Evolutionary conservation across 2,113 vertebrate species (phyloP).

Genomic region (Tetraodon nigroviridis): DNA sequence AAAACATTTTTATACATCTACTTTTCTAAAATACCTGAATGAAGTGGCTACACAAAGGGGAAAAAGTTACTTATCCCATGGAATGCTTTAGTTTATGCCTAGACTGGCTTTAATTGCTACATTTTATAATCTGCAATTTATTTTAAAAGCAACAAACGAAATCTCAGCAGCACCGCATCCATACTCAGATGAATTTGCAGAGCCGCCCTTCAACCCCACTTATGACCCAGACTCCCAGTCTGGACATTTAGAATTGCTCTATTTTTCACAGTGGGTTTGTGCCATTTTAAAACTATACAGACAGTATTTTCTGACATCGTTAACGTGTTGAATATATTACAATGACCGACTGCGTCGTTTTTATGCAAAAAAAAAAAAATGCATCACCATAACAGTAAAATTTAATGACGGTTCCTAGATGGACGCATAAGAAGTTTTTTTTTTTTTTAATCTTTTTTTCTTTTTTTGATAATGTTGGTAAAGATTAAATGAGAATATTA

Average conservation of each 20-base stretch:
- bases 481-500: too few relatives aligned
- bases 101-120: neutral
- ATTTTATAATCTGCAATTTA: neutral
- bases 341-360: neutral
- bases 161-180: neutral
- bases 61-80: too few relatives aligned
- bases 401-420: too few relatives aligned
- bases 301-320: neutral
- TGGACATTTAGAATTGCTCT: neutral
- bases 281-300: neutral
- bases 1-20: too few relatives aligned
- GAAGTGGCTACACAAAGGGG: too few relatives aligned
- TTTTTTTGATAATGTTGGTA: too few relatives aligned
- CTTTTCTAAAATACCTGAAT: too few relatives aligned
- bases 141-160: neutral
- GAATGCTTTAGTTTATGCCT: too few relatives aligned
- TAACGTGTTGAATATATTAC: neutral
- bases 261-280: neutral
- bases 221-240: constrained; percentile 2
- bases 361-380: too few relatives aligned
- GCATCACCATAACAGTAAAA: too few relatives aligned
- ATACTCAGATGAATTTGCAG: neutral
- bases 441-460: too few relatives aligned
- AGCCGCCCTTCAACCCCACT: constrained; percentile 43
- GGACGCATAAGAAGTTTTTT: too few relatives aligned